phyloP scores from a whole-genome alignment of 2,888 invertebrate genomes.

The Neoitamus cyanurus region DNA sequence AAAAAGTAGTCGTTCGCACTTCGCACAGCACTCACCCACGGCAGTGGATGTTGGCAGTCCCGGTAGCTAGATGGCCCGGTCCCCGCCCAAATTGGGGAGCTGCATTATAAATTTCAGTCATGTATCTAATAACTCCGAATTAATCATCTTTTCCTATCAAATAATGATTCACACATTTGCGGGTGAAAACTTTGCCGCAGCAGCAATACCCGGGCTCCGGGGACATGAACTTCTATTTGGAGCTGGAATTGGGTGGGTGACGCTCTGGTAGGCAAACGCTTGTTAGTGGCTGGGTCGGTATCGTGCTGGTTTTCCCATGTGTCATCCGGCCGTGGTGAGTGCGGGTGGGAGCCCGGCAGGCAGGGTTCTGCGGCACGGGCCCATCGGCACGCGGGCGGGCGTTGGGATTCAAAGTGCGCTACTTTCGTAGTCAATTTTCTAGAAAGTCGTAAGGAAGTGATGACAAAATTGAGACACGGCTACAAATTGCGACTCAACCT shows the following conservation, averaged over 20 bases:
- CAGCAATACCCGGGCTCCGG: constrained; percentile 29
- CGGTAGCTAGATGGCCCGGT: not conserved
- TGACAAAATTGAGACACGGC: constrained; percentile 46
- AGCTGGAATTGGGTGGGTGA: constrained; percentile 29
- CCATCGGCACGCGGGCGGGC: not conserved
- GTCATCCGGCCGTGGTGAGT: constrained; percentile 12
- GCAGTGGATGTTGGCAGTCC: not conserved
- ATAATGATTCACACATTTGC: constrained; percentile 56
- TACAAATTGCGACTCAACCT: constrained; percentile 46
- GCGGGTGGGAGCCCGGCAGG: not conserved
- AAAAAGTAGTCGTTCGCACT: not conserved
- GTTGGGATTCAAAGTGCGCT: constrained; percentile 5
- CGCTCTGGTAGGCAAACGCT: constrained; percentile 6
- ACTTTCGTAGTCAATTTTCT: constrained; percentile 42
- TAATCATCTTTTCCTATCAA: constrained; percentile 65
- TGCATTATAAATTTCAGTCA: constrained; percentile 66
- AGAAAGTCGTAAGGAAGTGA: constrained; percentile 43
- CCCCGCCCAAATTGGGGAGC: not conserved
- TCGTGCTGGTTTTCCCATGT: constrained; percentile 42
- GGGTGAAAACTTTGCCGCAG: constrained; percentile 43
- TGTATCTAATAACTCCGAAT: constrained; percentile 67
- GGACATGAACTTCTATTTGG: constrained; percentile 35
- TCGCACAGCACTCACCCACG: not conserved
- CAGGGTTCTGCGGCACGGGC: not conserved
- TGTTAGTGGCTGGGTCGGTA: constrained; percentile 37